Percentiles rank a stretch among this genome's conserved stretches.
Evolutionary conservation across 2,113 vertebrate species (phyloP).

Genomic region (Oreochromis spilurus): DNA sequence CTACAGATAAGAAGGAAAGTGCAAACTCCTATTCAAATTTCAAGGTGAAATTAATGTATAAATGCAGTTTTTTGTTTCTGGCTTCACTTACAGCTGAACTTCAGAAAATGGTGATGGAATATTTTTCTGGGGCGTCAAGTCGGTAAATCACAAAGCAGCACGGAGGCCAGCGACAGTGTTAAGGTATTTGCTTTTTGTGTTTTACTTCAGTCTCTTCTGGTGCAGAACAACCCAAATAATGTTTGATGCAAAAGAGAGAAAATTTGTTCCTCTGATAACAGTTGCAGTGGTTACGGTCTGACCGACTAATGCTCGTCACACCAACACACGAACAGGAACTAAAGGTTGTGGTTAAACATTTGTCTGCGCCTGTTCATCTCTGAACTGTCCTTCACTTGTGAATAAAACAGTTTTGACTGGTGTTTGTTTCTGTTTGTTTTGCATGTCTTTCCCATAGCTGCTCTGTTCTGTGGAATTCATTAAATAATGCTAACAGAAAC

Average conservation of each 20-base stretch:
- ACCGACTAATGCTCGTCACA: background rate
- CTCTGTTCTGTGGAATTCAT: background rate
- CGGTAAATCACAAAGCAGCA: background rate
- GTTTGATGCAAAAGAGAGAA: background rate
- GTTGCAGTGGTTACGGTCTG: background rate
- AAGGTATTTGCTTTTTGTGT: background rate
- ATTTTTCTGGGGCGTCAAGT: rapidly evolving
- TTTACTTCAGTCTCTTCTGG: background rate
- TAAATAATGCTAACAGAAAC: background rate
- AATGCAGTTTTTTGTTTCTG: background rate
- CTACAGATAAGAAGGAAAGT: background rate
- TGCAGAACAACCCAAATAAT: background rate
- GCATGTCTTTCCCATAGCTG: background rate
- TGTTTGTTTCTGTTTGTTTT: background rate
- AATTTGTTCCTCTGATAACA: background rate
- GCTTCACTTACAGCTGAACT: background rate
- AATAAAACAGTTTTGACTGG: background rate
- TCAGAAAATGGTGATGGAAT: background rate
- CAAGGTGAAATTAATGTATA: background rate
- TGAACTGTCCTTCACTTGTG: background rate
- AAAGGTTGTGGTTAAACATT: background rate
- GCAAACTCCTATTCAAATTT: background rate
- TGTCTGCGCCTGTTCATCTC: background rate
- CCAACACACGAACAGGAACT: background rate
- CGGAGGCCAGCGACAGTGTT: background rate